Evolutionary conservation across 2,797 vertebrate species (phyloP).

Genomic region (Taeniopygia guttata): DNA sequence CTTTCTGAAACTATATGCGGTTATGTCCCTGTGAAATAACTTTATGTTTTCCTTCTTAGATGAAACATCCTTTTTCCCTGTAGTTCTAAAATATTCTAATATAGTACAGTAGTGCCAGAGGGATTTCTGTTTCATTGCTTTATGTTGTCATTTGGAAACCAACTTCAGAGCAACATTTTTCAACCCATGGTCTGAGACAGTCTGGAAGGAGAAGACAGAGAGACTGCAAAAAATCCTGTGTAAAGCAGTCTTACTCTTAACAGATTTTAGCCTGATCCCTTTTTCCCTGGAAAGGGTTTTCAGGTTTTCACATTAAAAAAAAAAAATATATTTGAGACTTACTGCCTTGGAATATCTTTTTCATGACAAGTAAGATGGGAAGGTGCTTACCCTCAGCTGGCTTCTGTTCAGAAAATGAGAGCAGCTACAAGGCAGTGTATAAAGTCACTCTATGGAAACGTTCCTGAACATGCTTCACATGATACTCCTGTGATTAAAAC

Average conservation of each 20-base stretch:
- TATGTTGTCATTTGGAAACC: not conserved
- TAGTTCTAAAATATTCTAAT: not conserved
- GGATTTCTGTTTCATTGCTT: not conserved
- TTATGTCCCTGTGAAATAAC: not conserved
- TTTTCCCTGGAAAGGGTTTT: not conserved
- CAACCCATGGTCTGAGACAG: not conserved
- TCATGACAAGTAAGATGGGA: not conserved
- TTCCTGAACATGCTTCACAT: not conserved
- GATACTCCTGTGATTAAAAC: not conserved
- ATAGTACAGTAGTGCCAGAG: not conserved
- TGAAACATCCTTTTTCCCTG: not conserved
- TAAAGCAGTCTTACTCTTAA: not conserved
- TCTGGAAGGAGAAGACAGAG: not conserved
- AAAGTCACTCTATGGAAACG: not conserved
- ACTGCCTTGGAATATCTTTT: not conserved
- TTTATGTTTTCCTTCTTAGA: not conserved
- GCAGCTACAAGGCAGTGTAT: not conserved
- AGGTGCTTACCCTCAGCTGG: not conserved
- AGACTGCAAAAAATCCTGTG: not conserved
- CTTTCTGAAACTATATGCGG: conserved; percentile 43
- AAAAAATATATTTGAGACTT: not conserved
- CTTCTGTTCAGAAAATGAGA: not conserved
- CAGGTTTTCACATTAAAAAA: not conserved
- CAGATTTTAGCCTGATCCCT: not conserved
- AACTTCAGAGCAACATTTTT: not conserved